phyloP scores from a whole-genome alignment of 2,888 invertebrate genomes.

The Cordilura impudica region DNA sequence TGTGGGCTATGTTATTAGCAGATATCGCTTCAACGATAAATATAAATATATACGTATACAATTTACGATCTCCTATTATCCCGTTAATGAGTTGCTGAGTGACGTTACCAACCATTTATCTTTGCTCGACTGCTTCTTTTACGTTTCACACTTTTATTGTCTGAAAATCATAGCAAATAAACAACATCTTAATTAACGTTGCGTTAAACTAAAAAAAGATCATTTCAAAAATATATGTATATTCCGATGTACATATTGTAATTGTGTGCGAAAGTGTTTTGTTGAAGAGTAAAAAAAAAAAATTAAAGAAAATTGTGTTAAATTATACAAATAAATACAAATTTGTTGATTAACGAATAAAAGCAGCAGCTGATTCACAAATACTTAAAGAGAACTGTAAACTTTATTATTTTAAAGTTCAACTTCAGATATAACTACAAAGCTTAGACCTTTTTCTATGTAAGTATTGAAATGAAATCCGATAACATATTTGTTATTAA shows the following conservation, averaged over 20 bases:
- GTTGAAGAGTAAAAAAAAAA: conserved; percentile 1
- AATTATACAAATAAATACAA: conserved; percentile 28
- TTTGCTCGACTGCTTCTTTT: conserved; percentile 15
- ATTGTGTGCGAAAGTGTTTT: conserved; percentile 42
- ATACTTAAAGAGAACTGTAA: neutral
- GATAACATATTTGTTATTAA: too few relatives aligned
- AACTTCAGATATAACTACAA: neutral
- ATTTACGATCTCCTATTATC: conserved; percentile 1
- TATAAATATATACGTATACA: neutral
- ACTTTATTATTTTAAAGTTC: neutral
- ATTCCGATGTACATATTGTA: neutral
- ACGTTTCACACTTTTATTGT: conserved; percentile 35
- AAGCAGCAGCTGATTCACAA: conserved; percentile 13
- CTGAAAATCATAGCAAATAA: conserved; percentile 55
- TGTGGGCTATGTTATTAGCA: conserved; percentile 44
- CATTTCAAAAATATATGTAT: conserved; percentile 4
- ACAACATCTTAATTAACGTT: conserved; percentile 60
- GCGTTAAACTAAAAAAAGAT: conserved; percentile 27
- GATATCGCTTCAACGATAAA: conserved; percentile 34
- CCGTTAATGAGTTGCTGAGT: conserved; percentile 43
- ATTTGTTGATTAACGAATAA: conserved; percentile 25
- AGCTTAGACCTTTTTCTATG: conserved; percentile 36
- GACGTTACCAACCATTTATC: conserved; percentile 47
- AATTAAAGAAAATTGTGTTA: conserved; percentile 45
- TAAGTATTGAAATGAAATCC: conserved; percentile 26